Evolutionary conservation across 1,140 invertebrate genomes (phyloP).

Genomic region (Planococcus citri): DNA sequence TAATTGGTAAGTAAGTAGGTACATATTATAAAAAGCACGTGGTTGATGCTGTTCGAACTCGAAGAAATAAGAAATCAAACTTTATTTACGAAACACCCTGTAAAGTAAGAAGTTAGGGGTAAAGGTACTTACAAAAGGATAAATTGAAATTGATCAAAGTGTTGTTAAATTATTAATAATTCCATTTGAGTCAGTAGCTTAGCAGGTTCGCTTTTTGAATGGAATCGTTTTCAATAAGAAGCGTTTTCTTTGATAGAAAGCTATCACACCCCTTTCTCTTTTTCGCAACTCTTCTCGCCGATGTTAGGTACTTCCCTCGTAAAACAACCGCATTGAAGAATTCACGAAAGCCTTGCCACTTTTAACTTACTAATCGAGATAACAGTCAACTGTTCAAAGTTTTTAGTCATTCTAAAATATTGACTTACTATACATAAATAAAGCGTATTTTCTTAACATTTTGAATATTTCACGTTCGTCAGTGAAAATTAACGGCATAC

Average conservation of each 20-base stretch:
- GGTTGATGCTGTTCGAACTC: too few species aligned
- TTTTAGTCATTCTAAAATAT: background rate
- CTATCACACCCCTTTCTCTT: slow-evolving; percentile 13
- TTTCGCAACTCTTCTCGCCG: background rate
- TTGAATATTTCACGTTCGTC: background rate
- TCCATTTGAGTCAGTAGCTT: slow-evolving; percentile 15
- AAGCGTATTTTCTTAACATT: background rate
- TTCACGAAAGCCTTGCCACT: background rate
- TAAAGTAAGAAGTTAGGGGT: slow-evolving; percentile 2
- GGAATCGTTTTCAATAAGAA: slow-evolving; percentile 19
- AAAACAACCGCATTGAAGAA: slow-evolving; percentile 11
- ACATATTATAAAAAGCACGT: too few species aligned
- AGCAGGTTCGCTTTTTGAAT: slow-evolving; percentile 12
- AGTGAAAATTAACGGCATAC: too few species aligned
- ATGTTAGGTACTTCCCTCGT: background rate
- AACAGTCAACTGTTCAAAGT: background rate
- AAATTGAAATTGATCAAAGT: slow-evolving; percentile 19
- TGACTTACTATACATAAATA: background rate
- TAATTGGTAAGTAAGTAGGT: too few species aligned
- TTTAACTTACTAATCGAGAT: slow-evolving; percentile 19
- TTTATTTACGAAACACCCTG: background rate
- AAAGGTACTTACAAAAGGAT: slow-evolving; percentile 16
- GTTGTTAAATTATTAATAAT: slow-evolving; percentile 21
- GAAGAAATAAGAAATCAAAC: too few species aligned
- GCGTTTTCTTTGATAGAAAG: slow-evolving; percentile 18